Evolutionary conservation across 2,888 invertebrate species (phyloP).

Genomic region (Thera britannica): DNA sequence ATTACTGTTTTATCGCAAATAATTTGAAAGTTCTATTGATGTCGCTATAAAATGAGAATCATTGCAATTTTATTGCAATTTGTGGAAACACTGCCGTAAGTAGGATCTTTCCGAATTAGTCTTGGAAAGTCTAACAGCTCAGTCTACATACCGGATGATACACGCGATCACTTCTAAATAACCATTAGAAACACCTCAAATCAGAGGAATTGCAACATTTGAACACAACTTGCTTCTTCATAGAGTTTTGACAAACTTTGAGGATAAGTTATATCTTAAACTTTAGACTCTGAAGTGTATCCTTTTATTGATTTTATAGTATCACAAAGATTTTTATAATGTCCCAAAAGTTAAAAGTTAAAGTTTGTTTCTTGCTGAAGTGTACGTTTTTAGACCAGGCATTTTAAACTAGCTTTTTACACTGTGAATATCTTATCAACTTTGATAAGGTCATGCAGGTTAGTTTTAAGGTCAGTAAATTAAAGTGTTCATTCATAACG

Average conservation of each 20-base stretch:
- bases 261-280: no score
- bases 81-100: conserved; percentile 39
- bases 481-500: conserved; percentile 29
- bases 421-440: not conserved
- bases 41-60: conserved; percentile 44
- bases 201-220: not conserved
- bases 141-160: conserved; percentile 31
- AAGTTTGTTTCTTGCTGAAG: no score
- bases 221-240: not conserved
- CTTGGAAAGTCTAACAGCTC: conserved; percentile 45
- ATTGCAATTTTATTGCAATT: conserved; percentile 53
- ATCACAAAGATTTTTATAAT: no score
- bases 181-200: not conserved
- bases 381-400: no score
- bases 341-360: no score
- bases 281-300: no score
- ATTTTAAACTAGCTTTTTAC: no score
- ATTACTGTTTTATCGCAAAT: conserved; percentile 28
- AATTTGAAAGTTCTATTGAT: conserved; percentile 38
- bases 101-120: conserved; percentile 44
- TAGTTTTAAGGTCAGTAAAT: conserved; percentile 6
- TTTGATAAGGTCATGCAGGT: conserved; percentile 22
- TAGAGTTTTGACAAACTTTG: no score
- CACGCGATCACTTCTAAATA: conserved; percentile 24
- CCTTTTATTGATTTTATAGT: no score